Evolutionary conservation across 2,113 vertebrate genomes (phyloP).

Genomic region (Nipponia nippon): DNA sequence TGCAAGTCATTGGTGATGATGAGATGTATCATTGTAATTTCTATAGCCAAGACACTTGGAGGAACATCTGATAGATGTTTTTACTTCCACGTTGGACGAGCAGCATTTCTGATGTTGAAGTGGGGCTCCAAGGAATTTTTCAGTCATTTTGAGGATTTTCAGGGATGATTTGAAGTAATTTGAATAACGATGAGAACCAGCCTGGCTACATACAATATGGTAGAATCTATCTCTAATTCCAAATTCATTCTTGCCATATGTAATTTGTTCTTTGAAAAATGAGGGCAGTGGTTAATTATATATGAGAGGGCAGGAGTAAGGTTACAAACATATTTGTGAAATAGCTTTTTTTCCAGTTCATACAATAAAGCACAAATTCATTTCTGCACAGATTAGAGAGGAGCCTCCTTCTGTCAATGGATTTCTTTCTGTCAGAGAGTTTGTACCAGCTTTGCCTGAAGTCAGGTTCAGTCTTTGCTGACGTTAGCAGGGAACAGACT

Average conservation of each 20-base stretch:
- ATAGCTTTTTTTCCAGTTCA: background rate
- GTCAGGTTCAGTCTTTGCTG: background rate
- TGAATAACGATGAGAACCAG: background rate
- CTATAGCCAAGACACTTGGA: background rate
- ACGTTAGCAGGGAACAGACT: background rate
- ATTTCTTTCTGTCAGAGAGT: background rate
- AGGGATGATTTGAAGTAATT: background rate
- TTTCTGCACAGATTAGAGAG: background rate
- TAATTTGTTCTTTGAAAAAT: background rate
- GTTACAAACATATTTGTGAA: background rate
- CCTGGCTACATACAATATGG: background rate
- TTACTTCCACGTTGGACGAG: background rate
- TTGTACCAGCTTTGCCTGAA: background rate
- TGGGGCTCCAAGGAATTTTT: background rate
- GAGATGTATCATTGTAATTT: background rate
- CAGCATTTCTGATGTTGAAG: background rate
- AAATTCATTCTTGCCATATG: background rate
- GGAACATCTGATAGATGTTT: background rate
- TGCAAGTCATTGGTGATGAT: accelerated
- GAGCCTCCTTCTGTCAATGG: background rate
- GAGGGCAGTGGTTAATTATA: background rate
- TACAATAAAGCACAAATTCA: background rate
- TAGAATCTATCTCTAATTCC: background rate
- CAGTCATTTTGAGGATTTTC: background rate
- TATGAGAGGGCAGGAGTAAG: background rate